Evolutionary conservation across 2,888 invertebrate genomes (phyloP), one percentile per base, ranked within the genome.

Genomic region (Sinohyriopsis cumingii): DNA sequence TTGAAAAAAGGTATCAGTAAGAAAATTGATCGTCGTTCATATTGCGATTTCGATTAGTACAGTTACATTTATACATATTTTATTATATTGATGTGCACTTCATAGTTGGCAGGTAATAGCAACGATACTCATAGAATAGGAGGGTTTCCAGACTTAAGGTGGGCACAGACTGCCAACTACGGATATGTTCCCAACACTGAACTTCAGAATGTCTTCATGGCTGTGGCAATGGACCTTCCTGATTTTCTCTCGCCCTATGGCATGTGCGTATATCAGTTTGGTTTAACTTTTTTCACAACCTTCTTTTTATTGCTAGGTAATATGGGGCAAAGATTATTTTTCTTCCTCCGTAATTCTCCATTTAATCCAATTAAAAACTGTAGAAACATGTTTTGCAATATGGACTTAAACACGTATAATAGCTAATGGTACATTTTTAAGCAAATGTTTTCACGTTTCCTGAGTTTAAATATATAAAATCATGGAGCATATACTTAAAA

Each of bases 211-310:
- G 81, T 82, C 15, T 85, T 86, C 67, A 86, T 87, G 86, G 82
- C 86, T 7, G 86, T 86, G 0, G 82, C 86, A 0, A 81, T 86
- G 73, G 87, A 87, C 76, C 72, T 87, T 33, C 84, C 85, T 0
- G 86, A 86, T 68, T 80, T 76, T 20, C 20, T 62, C 19, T 84
- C 84, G 19, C 84, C 84, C 1, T 77, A 63, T 55, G 82, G 81
- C 68, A 66, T 62, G 85, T 83, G 69, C 71, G 68, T 67, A 19
- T 63, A n/a, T 22, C 45, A 45, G 12, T 45, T 45, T 45, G 45
- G 3, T 15, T 33, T 7, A 15, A 15, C 15, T 45, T 12, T 12
- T 2, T 15, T 15, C 45, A 15, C 12, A 45, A 45, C 9, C 12
- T 12, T 45, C 45, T 3, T 15, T 45, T 12, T 45, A 12, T 45